Conservation (phyloP, 2,888 invertebrate species). For the Drosophila mercatorum region DNA sequence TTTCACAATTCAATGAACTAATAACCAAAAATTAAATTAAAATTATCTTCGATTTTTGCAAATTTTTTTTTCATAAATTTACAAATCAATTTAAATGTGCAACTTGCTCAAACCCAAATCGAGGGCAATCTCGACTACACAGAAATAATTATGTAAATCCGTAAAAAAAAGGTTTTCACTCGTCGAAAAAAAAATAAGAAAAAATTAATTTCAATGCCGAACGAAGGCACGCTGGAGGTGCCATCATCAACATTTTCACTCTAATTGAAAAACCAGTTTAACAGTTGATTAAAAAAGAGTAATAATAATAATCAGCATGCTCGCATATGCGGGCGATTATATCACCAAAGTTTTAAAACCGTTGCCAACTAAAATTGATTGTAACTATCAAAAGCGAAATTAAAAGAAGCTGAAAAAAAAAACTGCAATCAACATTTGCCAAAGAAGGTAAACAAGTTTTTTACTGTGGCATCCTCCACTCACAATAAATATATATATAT, state of each 20-base stretch:
- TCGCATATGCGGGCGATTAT: constrained; percentile 58
- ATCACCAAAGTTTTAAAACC: constrained; percentile 59
- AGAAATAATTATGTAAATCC: constrained; percentile 72
- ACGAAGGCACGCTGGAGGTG: constrained; percentile 49
- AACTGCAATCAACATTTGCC: constrained; percentile 57
- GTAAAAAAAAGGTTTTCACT: constrained; percentile 71
- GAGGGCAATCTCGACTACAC: constrained; percentile 62
- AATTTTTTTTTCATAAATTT: constrained; percentile 38
- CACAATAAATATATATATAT: background rate
- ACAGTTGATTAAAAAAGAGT: constrained; percentile 66
- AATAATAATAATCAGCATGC: constrained; percentile 60
- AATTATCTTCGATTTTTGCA: background rate
- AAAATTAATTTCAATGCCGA: constrained; percentile 57
- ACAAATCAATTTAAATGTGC: constrained; percentile 10
- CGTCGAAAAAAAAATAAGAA: constrained; percentile 38
- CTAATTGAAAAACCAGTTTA: constrained; percentile 80
- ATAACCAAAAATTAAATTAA: background rate
- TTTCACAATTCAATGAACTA: constrained; percentile 24
- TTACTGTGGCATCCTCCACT: constrained; percentile 55
- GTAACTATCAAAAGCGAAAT: constrained; percentile 51
- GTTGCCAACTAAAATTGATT: constrained; percentile 65
- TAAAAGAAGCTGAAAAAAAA: constrained; percentile 13
- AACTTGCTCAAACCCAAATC: constrained; percentile 29
- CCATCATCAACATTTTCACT: constrained; percentile 77
- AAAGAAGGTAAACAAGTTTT: constrained; percentile 69